Percentiles rank a stretch among this genome's conserved stretches.
phyloP scores from a whole-genome alignment of 2,797 vertebrate species.

The Lithobates sylvaticus region DNA sequence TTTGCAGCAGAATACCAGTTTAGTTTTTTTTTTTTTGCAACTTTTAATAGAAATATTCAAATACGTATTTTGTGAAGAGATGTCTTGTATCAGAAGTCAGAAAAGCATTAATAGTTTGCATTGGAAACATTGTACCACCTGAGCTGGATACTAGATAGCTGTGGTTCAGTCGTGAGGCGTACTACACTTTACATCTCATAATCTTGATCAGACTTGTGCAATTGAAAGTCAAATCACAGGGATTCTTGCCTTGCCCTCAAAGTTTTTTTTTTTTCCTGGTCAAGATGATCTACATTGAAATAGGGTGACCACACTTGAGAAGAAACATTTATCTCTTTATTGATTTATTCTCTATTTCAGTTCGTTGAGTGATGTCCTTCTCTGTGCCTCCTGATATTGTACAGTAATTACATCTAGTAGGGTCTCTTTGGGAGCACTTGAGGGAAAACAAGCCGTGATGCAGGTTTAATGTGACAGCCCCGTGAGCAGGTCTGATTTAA shows the following conservation, averaged over 20 bases:
- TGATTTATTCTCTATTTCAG: conserved; percentile 73
- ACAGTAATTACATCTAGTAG: conserved; percentile 71
- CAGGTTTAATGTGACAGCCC: conserved; percentile 68
- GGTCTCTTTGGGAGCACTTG: conserved; percentile 66
- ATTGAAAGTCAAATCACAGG: conserved; percentile 26
- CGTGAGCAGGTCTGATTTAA: conserved; percentile 61
- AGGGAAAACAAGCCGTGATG: conserved; percentile 69
- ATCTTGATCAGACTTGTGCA: neutral
- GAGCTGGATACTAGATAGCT: neutral
- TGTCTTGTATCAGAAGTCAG: too few species aligned
- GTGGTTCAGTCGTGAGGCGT: neutral
- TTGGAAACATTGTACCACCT: too few species aligned
- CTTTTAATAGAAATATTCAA: too few species aligned
- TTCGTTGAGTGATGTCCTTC: conserved; percentile 70
- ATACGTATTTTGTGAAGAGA: too few species aligned
- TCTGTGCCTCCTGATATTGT: conserved; percentile 72
- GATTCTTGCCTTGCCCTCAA: conserved; percentile 12
- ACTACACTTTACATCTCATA: neutral
- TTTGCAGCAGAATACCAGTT: too few species aligned
- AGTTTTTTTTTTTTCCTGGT: neutral
- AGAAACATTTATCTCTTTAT: conserved; percentile 71
- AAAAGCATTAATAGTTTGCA: too few species aligned
- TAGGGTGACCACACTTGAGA: conserved; percentile 63
- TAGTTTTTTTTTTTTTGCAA: too few species aligned
- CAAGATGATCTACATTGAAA: conserved; percentile 33